These are phyloP conservation scores for Hedychridium roseum DNA, from an alignment of 2,888 invertebrate species.

Conservation along the genomic window DNA sequence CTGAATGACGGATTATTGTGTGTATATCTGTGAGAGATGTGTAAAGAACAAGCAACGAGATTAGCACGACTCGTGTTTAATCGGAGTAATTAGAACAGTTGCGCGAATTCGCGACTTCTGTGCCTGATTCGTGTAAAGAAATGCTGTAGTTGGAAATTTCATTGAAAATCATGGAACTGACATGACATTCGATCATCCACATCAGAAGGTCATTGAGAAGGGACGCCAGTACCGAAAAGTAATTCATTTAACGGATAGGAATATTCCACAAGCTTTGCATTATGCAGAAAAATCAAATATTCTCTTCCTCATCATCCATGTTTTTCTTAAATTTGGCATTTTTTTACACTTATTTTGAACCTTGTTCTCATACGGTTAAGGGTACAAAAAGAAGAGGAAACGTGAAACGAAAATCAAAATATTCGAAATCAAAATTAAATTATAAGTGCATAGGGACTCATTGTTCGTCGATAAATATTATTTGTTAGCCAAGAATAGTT, in stretches of 20 bases:
- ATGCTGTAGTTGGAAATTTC: no score
- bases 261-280: no score
- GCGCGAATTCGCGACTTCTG: constrained; percentile 10
- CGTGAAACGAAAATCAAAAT: constrained; percentile 45
- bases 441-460: constrained; percentile 50
- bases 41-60: constrained; percentile 11
- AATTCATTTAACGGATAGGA: neutral
- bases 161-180: no score
- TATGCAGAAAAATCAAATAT: neutral
- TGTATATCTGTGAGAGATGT: constrained; percentile 19
- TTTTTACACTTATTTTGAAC: constrained; percentile 18
- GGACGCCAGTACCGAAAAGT: neutral
- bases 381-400: constrained; percentile 33
- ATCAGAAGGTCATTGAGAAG: neutral
- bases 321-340: constrained; percentile 13
- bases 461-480: constrained; percentile 53
- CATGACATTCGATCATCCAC: no score
- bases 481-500: constrained; percentile 51
- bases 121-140: constrained; percentile 21
- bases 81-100: constrained; percentile 15
- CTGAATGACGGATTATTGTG: constrained; percentile 18
- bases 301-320: constrained; percentile 18
- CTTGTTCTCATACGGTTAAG: constrained; percentile 25
- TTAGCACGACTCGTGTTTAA: constrained; percentile 17
- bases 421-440: constrained; percentile 57